phyloP scores from a whole-genome alignment of 2,888 invertebrate species.

The Noctua janthina region DNA sequence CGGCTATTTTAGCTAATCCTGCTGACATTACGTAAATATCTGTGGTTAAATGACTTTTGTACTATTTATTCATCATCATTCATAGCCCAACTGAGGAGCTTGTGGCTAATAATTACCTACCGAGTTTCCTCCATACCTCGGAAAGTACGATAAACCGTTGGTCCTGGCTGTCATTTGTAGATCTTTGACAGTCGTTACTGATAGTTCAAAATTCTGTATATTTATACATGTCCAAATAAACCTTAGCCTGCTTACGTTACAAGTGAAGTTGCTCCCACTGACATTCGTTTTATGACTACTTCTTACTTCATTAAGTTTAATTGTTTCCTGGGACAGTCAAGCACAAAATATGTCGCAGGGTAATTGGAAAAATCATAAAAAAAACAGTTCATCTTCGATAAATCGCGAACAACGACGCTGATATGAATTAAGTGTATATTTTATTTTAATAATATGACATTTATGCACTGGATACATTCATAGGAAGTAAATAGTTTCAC shows the following conservation, averaged over 20 bases:
- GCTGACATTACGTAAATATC: not conserved
- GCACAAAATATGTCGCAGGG: not conserved
- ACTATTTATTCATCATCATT: not conserved
- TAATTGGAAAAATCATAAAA: not conserved
- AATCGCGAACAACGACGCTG: too few species aligned
- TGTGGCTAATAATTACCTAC: not conserved
- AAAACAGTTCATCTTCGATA: too few species aligned
- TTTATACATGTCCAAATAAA: not conserved
- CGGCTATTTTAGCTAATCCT: not conserved
- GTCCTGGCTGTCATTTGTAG: not conserved
- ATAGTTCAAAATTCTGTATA: not conserved
- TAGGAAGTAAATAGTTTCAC: too few species aligned
- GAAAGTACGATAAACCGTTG: not conserved
- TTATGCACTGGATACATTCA: too few species aligned
- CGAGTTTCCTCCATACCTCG: not conserved
- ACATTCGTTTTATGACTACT: constrained; percentile 28
- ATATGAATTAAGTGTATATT: too few species aligned
- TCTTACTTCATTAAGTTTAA: constrained; percentile 13
- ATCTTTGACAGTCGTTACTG: too few species aligned
- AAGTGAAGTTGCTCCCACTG: not conserved
- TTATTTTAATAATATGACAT: too few species aligned
- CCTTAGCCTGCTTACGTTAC: not conserved
- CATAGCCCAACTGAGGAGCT: not conserved
- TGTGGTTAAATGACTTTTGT: not conserved
- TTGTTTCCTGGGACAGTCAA: constrained; percentile 36